Conservation (phyloP, 2,888 invertebrate genomes). For the Dioctria linearis region DNA sequence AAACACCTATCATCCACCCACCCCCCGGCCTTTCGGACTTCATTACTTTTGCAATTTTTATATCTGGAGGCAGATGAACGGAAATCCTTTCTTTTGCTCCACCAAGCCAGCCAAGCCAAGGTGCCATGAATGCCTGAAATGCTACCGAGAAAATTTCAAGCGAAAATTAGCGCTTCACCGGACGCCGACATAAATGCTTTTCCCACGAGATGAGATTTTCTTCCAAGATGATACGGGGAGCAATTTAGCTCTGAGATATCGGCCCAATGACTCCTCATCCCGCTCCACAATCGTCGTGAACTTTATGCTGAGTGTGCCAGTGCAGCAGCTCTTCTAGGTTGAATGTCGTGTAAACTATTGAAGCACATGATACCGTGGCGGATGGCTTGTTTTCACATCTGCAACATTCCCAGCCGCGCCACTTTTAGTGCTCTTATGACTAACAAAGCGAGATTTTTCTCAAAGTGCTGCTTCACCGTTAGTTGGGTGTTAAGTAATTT, state of each 20-base stretch:
- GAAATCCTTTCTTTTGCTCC: slow-evolving; percentile 18
- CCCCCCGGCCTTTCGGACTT: not conserved
- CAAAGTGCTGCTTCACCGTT: slow-evolving; percentile 18
- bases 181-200: slow-evolving; percentile 26
- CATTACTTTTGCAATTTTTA: not conserved
- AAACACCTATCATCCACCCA: not conserved
- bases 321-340: slow-evolving; percentile 8
- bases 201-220: slow-evolving; percentile 45
- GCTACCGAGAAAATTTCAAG: slow-evolving; percentile 1
- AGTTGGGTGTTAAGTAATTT: slow-evolving; percentile 19
- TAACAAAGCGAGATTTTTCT: slow-evolving; percentile 11
- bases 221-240: slow-evolving; percentile 38
- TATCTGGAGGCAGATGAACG: not conserved
- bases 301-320: not conserved
- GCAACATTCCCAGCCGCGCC: slow-evolving; percentile 19
- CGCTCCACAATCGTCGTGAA: not conserved
- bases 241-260: slow-evolving; percentile 34
- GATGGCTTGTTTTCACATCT: slow-evolving; percentile 41
- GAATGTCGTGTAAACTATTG: slow-evolving; percentile 23
- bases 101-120: slow-evolving; percentile 4
- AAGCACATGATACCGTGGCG: slow-evolving; percentile 17
- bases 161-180: not conserved
- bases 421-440: slow-evolving; percentile 16
- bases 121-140: not conserved
- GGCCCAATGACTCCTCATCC: not conserved